Evolutionary conservation across 2,797 vertebrate species (phyloP).

Genomic region (Chelmon rostratus): DNA sequence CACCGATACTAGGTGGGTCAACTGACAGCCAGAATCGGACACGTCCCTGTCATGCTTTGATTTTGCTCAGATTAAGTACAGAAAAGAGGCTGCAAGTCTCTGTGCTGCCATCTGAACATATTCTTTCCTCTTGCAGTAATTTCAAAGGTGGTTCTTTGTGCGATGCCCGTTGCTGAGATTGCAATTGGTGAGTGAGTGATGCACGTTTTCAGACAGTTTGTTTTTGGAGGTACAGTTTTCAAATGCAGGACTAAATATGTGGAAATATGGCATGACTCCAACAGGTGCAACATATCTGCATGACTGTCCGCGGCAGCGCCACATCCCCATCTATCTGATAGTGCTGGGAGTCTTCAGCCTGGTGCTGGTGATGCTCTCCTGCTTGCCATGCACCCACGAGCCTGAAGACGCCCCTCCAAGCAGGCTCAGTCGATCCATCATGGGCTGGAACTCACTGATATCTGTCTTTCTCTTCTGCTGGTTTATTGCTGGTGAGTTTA

Average conservation of each 20-base stretch:
- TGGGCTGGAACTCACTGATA: conserved; percentile 60
- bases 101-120: neutral
- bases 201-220: neutral
- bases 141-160: conserved; percentile 46
- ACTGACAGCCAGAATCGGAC: fast-evolving
- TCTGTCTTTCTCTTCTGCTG: conserved; percentile 78
- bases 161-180: conserved; percentile 77
- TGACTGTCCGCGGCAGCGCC: conserved; percentile 79
- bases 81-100: neutral
- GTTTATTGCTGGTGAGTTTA: conserved; percentile 81
- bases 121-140: conserved; percentile 56
- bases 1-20: conserved; percentile 49
- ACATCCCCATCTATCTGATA: conserved; percentile 85
- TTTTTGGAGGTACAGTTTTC: neutral
- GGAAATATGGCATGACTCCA: neutral
- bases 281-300: conserved; percentile 75
- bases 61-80: neutral
- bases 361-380: conserved; percentile 58
- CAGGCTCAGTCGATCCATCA: conserved; percentile 6
- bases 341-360: conserved; percentile 78
- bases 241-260: neutral
- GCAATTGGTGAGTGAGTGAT: conserved; percentile 75
- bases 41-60: neutral
- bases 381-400: conserved; percentile 65
- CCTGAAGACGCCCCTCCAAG: neutral